Percentiles rank a stretch among this genome's conserved stretches.
phyloP scores from a whole-genome alignment of 1,140 invertebrate species.

The Saxidomus purpurata region DNA sequence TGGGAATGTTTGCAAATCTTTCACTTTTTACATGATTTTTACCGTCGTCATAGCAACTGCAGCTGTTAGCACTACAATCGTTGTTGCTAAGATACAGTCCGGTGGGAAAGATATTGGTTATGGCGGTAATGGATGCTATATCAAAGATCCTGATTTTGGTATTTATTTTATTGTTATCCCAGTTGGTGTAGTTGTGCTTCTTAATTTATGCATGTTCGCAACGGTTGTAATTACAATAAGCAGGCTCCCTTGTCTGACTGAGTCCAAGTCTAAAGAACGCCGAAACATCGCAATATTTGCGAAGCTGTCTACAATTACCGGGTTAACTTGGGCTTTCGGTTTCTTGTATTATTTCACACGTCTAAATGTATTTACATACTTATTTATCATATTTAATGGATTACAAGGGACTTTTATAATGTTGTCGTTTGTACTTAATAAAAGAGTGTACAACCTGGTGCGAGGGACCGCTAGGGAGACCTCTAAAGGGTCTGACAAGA shows the following conservation, averaged over 20 bases:
- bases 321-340: slow-evolving; percentile 52
- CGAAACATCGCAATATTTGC: neutral
- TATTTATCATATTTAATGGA: neutral
- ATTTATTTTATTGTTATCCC: neutral
- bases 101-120: slow-evolving; percentile 24
- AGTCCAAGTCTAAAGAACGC: neutral
- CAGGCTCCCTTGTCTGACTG: neutral
- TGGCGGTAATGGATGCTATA: slow-evolving; percentile 3
- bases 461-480: no score
- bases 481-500: no score
- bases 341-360: slow-evolving; percentile 36
- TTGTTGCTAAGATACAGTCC: neutral
- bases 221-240: neutral
- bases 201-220: slow-evolving; percentile 29
- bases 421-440: slow-evolving; percentile 24
- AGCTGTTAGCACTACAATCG: neutral
- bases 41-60: neutral
- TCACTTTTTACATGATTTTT: neutral
- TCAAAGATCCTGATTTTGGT: neutral
- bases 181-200: slow-evolving; percentile 11
- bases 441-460: neutral
- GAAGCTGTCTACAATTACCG: slow-evolving; percentile 10
- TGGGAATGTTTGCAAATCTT: neutral
- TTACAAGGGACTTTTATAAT: slow-evolving; percentile 43
- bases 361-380: neutral